These are phyloP conservation scores for Leptopilina clavipes DNA, from an alignment of 1,140 invertebrate genomes.

Conservation along the genomic window DNA sequence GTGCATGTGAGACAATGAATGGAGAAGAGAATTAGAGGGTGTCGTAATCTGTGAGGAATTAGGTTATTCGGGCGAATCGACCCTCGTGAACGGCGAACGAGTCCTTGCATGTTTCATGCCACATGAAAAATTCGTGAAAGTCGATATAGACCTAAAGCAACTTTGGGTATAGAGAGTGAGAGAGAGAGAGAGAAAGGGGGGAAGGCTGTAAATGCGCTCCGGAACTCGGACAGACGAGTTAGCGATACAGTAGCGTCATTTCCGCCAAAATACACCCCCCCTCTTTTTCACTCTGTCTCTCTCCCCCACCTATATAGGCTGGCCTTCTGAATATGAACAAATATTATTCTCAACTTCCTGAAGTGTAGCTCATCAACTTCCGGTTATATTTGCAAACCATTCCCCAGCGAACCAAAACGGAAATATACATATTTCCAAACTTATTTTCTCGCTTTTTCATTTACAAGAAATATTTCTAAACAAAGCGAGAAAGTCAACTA, in stretches of 20 bases:
- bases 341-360: slow-evolving; percentile 5
- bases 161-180: slow-evolving; percentile 34
- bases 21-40: neutral
- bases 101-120: slow-evolving; percentile 47
- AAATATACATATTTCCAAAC: too few species aligned
- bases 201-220: slow-evolving; percentile 23
- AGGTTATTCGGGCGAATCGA: slow-evolving; percentile 47
- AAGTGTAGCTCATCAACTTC: neutral
- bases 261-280: slow-evolving; percentile 49
- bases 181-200: too few species aligned
- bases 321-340: slow-evolving; percentile 2
- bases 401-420: too few species aligned
- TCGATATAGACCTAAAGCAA: neutral
- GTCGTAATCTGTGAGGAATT: slow-evolving; percentile 38
- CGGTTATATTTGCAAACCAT: slow-evolving; percentile 3
- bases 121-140: slow-evolving; percentile 45
- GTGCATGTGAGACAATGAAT: neutral
- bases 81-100: slow-evolving; percentile 39
- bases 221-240: slow-evolving; percentile 54
- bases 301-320: neutral
- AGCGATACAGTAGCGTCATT: slow-evolving; percentile 42
- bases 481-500: too few species aligned
- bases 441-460: too few species aligned
- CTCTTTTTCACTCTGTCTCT: too few species aligned
- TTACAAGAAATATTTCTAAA: too few species aligned